Evolutionary conservation across 1,140 invertebrate genomes (phyloP).

Genomic region (Heliconius himera): DNA sequence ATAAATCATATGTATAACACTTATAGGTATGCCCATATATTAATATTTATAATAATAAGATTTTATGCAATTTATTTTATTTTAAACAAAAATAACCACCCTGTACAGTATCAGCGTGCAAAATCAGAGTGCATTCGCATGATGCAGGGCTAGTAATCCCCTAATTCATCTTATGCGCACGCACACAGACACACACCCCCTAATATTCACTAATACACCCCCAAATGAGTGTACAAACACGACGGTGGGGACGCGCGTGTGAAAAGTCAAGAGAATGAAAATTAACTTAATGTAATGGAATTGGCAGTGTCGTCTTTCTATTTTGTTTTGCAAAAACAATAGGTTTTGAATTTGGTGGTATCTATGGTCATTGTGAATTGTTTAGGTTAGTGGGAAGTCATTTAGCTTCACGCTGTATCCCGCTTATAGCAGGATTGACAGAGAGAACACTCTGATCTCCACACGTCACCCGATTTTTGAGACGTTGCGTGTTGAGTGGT

Average conservation of each 20-base stretch:
- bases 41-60: no score
- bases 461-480: no score
- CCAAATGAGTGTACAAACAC: constrained; percentile 65
- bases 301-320: constrained; percentile 38
- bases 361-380: background rate
- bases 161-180: constrained; percentile 73
- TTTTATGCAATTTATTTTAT: background rate
- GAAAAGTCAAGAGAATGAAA: constrained; percentile 75
- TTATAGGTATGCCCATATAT: no score
- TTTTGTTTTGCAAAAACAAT: constrained; percentile 22
- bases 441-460: no score
- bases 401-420: no score
- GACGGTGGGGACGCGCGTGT: constrained; percentile 54
- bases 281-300: constrained; percentile 59
- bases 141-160: constrained; percentile 74
- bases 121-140: constrained; percentile 80
- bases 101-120: constrained; percentile 68
- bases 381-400: background rate
- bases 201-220: constrained; percentile 63
- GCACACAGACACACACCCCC: constrained; percentile 55
- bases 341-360: background rate
- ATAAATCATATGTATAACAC: no score
- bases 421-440: no score
- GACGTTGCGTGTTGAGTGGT: no score
- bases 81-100: constrained; percentile 38